These are phyloP conservation scores for Myoxocephalus aenaeus DNA, from an alignment of 2,797 vertebrate species.

Conservation along the genomic window DNA sequence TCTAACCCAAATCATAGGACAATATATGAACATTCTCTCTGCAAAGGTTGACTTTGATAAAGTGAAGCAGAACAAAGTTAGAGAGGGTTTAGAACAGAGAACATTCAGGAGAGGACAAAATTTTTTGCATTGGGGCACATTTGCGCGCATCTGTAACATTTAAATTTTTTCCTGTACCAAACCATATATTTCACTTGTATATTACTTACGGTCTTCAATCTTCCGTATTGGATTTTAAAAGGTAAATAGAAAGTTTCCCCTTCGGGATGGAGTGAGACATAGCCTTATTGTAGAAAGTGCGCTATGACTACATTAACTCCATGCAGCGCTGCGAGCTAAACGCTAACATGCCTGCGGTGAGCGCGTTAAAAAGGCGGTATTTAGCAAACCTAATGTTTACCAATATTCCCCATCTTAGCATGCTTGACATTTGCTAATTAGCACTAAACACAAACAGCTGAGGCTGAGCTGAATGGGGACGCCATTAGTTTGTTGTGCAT, in stretches of 20 bases:
- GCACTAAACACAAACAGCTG: not conserved
- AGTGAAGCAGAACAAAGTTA: too few relatives aligned
- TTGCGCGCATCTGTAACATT: too few relatives aligned
- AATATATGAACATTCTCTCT: too few relatives aligned
- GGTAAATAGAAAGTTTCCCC: not conserved
- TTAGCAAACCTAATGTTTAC: not conserved
- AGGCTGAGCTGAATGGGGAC: not conserved
- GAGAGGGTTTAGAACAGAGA: too few relatives aligned
- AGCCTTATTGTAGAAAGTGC: not conserved
- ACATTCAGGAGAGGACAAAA: too few relatives aligned
- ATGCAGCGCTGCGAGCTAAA: not conserved
- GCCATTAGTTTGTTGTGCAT: not conserved
- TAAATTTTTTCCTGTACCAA: too few relatives aligned
- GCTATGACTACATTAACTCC: not conserved
- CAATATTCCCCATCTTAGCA: conserved; percentile 1
- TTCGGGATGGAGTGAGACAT: not conserved
- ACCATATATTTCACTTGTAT: too few relatives aligned
- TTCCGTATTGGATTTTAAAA: too few relatives aligned
- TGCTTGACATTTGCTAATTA: conserved; percentile 11
- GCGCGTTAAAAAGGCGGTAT: not conserved
- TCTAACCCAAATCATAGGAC: too few relatives aligned
- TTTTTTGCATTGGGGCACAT: too few relatives aligned
- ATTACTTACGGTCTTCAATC: too few relatives aligned
- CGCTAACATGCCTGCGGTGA: not conserved
- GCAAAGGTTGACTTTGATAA: too few relatives aligned